Evolutionary conservation across 2,797 vertebrate species (phyloP).

Genomic region (Kryptolebias ocellatus): DNA sequence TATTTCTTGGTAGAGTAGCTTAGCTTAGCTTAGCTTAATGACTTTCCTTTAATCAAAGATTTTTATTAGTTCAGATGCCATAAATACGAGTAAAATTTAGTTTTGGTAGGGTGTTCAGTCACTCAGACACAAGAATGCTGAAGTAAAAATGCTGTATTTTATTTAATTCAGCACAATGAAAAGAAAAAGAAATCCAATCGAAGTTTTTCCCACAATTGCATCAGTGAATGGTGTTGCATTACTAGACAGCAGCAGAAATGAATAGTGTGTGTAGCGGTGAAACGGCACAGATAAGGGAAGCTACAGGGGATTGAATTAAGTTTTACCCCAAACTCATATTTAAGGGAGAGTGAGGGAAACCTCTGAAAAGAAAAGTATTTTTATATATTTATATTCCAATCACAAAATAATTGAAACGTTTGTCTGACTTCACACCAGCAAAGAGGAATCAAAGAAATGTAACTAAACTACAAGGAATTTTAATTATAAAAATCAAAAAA

Average conservation of each 20-base stretch:
- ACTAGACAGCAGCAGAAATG: neutral
- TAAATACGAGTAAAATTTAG: too few species aligned
- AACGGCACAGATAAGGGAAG: neutral
- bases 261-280: too few species aligned
- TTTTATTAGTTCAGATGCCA: too few species aligned
- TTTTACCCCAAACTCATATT: slow-evolving; percentile 11
- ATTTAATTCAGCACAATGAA: neutral
- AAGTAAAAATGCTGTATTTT: neutral
- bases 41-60: too few species aligned
- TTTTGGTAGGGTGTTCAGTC: neutral
- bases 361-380: neutral
- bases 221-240: neutral
- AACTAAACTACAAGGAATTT: neutral
- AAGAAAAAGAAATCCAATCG: neutral
- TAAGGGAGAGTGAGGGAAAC: neutral
- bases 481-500: neutral
- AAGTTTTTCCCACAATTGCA: slow-evolving; percentile 5
- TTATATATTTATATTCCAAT: neutral
- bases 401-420: too few species aligned
- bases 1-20: too few species aligned
- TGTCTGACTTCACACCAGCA: neutral
- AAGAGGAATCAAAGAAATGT: neutral
- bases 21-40: too few species aligned
- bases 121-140: neutral
- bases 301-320: neutral